phyloP scores from a whole-genome alignment of 64 coral and sea anemone species.

The Hydrozoanthus tunicans region DNA sequence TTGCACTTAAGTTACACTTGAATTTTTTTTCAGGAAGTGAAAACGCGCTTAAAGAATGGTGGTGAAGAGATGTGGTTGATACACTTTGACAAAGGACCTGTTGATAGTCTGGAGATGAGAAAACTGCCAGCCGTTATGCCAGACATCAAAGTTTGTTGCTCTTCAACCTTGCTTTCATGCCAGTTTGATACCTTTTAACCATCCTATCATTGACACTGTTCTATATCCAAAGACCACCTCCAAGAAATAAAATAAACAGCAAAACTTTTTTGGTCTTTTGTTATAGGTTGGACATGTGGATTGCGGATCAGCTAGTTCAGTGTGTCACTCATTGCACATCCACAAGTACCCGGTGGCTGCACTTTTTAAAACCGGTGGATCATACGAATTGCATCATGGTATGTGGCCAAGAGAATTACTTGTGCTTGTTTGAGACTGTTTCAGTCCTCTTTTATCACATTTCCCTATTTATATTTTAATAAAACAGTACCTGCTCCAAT shows the following conservation, averaged over 20 bases:
- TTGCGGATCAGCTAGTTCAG: conserved; percentile 52
- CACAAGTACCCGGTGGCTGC: conserved; percentile 85
- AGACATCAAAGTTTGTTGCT: conserved; percentile 74
- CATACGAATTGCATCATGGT: conserved; percentile 97
- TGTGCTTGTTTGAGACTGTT: not conserved
- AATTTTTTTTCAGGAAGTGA: conserved; percentile 59
- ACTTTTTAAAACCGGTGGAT: conserved; percentile 80
- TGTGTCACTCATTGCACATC: conserved; percentile 75
- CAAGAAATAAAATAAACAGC: not conserved
- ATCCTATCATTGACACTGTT: not conserved
- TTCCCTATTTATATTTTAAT: too few relatives aligned
- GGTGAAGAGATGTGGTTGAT: conserved; percentile 79
- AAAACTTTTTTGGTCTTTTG: not conserved
- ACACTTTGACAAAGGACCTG: conserved; percentile 82
- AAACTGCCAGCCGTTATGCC: conserved; percentile 82
- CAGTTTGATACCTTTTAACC: too few relatives aligned
- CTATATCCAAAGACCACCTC: not conserved
- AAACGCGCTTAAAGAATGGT: conserved; percentile 42
- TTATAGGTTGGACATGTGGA: conserved; percentile 93
- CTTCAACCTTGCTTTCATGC: too few relatives aligned
- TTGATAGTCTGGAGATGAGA: conserved; percentile 82
- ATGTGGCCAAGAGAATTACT: not conserved
- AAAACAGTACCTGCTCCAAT: too few relatives aligned
- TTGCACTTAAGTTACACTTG: not conserved
- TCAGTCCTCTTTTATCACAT: not conserved